These are phyloP conservation scores for Coptodon rendalli DNA, from an alignment of 2,113 vertebrate species.

Conservation along the genomic window DNA sequence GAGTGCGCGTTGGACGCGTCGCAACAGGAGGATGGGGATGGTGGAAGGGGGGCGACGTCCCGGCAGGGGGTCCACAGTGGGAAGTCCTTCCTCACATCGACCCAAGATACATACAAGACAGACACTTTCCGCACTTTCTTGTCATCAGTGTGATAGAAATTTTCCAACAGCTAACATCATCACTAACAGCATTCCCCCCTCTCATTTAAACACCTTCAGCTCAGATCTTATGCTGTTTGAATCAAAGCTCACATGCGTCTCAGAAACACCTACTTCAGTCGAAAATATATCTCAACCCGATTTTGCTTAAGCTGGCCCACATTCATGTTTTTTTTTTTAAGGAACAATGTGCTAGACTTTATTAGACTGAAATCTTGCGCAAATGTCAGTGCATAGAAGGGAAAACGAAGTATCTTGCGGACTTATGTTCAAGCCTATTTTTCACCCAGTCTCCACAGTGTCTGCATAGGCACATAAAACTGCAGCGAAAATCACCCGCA, in stretches of 20 bases:
- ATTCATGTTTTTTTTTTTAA: background rate
- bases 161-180: background rate
- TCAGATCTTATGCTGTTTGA: background rate
- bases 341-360: background rate
- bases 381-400: background rate
- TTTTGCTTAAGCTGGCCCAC: accelerated
- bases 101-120: background rate
- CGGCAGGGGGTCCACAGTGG: background rate
- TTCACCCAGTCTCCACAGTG: background rate
- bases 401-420: background rate
- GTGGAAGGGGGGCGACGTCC: background rate
- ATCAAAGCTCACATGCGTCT: background rate
- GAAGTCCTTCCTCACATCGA: background rate
- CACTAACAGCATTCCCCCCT: background rate
- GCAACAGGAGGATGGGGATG: background rate
- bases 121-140: background rate
- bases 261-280: background rate
- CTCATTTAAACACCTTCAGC: background rate
- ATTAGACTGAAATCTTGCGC: background rate
- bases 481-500: background rate
- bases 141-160: background rate
- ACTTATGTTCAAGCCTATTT: background rate
- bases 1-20: background rate
- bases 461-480: background rate
- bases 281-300: background rate